These are phyloP conservation scores for Chaitophorus viminalis DNA, from an alignment of 2,888 invertebrate genomes.

Conservation along the genomic window DNA sequence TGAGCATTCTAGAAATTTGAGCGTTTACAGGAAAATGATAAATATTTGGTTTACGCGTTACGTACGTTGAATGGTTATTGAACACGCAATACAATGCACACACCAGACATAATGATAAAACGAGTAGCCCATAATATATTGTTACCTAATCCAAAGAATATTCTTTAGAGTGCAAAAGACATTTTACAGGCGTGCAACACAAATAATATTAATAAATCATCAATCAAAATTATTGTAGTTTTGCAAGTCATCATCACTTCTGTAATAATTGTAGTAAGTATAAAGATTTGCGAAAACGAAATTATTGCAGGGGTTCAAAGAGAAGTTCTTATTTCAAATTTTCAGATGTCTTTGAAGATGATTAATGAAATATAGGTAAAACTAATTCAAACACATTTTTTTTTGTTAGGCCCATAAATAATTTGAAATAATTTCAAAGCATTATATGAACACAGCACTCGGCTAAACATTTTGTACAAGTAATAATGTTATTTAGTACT, in stretches of 20 bases:
- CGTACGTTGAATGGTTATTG: not conserved
- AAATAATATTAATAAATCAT: slow-evolving; percentile 56
- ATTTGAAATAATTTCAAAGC: slow-evolving; percentile 1
- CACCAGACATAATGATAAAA: slow-evolving; percentile 13
- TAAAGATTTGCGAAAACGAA: slow-evolving; percentile 29
- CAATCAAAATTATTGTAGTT: slow-evolving; percentile 44
- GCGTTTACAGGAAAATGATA: not conserved
- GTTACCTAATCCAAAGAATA: slow-evolving; percentile 13
- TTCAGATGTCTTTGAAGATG: slow-evolving; percentile 18
- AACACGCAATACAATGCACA: not conserved
- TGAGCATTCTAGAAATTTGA: not conserved
- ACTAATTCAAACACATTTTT: not conserved
- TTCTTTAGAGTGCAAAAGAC: slow-evolving; percentile 6
- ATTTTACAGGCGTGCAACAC: not conserved
- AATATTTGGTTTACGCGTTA: not conserved
- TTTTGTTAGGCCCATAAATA: not conserved
- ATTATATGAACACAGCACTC: not conserved
- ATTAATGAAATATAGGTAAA: slow-evolving; percentile 34
- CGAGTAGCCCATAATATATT: slow-evolving; percentile 10
- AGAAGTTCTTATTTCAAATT: not conserved
- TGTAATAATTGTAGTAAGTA: not conserved
- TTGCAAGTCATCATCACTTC: slow-evolving; percentile 47
- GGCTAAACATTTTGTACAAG: not conserved
- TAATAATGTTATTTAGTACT: not conserved
- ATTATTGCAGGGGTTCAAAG: slow-evolving; percentile 1